phyloP scores from a whole-genome alignment of 1,140 invertebrate genomes.

The Laupala kohalensis region DNA sequence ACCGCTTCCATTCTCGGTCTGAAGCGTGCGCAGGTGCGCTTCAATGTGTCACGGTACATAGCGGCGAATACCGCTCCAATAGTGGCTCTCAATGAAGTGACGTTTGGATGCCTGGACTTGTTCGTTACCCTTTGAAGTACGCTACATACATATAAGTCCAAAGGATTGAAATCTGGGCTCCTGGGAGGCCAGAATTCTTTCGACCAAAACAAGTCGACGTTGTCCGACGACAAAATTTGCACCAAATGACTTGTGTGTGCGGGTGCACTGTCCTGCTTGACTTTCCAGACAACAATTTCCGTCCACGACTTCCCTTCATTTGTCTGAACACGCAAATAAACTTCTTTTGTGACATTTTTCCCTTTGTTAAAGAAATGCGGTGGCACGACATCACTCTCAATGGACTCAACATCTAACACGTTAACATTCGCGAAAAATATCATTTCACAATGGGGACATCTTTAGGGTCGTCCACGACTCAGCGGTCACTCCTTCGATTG shows the following conservation, averaged over 20 bases:
- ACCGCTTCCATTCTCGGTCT: constrained; percentile 7
- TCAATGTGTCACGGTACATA: not conserved
- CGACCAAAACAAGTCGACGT: not conserved
- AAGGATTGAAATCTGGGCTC: not conserved
- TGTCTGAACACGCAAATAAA: not conserved
- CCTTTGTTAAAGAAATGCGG: constrained; percentile 1
- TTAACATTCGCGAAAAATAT: not conserved
- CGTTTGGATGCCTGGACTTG: not conserved
- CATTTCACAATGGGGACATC: not conserved
- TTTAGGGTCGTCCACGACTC: not conserved
- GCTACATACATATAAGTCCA: not conserved
- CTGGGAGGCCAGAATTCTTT: constrained; percentile 4
- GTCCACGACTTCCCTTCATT: not conserved
- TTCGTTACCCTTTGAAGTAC: not conserved
- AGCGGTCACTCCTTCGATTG: not conserved
- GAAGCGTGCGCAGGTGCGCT: constrained; percentile 1
- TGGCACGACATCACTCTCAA: not conserved
- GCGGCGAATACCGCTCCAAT: constrained; percentile 1
- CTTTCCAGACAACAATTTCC: not conserved
- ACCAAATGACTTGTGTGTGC: constrained; percentile 1
- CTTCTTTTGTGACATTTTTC: not conserved
- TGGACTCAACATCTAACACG: not conserved
- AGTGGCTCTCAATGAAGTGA: not conserved
- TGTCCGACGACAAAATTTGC: not conserved
- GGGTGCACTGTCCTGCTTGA: not conserved